A percentile compares a stretch with the other conserved stretches of the same genome.
Evolutionary conservation across 2,797 vertebrate species (phyloP).

Genomic region (Pangasius mekongensis): DNA sequence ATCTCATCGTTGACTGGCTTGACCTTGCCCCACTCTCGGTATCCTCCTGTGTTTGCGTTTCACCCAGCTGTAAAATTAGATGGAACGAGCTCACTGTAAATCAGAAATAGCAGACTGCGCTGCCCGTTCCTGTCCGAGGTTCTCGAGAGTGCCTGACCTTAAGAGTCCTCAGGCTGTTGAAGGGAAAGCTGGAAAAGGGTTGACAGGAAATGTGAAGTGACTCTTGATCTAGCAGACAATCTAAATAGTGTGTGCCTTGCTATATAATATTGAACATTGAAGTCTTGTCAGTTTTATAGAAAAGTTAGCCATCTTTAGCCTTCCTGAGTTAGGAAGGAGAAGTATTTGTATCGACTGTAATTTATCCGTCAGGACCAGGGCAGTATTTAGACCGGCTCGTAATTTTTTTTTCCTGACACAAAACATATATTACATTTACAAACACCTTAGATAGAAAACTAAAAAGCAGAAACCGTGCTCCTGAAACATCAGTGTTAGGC

Average conservation of each 20-base stretch:
- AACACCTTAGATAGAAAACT: neutral
- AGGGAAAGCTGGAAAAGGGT: conserved; percentile 20
- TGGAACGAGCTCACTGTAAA: conserved; percentile 73
- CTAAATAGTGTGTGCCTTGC: conserved; percentile 32
- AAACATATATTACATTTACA: neutral
- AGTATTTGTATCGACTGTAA: neutral
- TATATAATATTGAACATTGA: conserved; percentile 12
- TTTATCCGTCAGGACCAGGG: neutral
- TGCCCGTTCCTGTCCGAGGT: conserved; percentile 32
- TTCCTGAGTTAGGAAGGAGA: neutral
- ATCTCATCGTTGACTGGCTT: conserved; percentile 60
- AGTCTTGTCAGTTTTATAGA: conserved; percentile 24
- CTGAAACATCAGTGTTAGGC: neutral
- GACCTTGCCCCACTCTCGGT: conserved; percentile 74
- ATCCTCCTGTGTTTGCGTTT: conserved; percentile 69
- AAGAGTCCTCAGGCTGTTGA: conserved; percentile 47
- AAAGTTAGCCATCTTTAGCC: neutral
- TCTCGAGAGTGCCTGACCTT: conserved; percentile 45
- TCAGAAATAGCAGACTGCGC: conserved; percentile 65
- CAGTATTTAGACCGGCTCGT: neutral
- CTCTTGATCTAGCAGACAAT: conserved; percentile 33
- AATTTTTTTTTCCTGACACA: neutral
- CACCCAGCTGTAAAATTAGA: conserved; percentile 79
- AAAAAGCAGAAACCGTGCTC: neutral
- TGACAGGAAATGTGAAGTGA: conserved; percentile 31